Evolutionary conservation across 2,888 invertebrate species (phyloP), one percentile per base, ranked within the genome.

Genomic region (Oligia latruncula): DNA sequence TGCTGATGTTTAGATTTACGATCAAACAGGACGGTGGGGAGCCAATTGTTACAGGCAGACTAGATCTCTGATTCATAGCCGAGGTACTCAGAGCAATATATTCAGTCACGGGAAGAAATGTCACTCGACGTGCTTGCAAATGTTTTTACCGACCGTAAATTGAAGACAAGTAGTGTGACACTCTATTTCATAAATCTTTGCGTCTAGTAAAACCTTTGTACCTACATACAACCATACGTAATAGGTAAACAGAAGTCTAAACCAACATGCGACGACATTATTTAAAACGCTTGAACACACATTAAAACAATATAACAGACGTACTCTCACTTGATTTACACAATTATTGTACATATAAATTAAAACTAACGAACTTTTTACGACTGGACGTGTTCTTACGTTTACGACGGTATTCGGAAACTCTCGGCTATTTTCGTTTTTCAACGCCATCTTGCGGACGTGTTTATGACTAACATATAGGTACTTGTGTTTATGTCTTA

Each of bases 341-440:
- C 90, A 90, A 92, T 93, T 92, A 93, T 93, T 92, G 91, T 90
- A 85, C 85, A 81, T 92, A 93, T 95, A 95, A 95, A 95, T 94
- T 92, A 92, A 85, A 84, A 86, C 91, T 95, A 95, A 95, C 94
- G 94, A 95, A 94, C 91, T 89, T 88, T 95, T 95, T 95, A 95
- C 93, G 93, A 93, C 90, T 75, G 80, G 73, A 62, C 81, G 67
- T 89, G 85, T 88, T 87, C 85, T 85, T 86, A 76, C 83, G 76
- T 93, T 93, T 92, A 93, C 92, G 92, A 92, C 87, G 75, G 71
- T 86, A 80, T 87, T 89, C 82, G 81, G 80, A 78, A 82, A 83
- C 80, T 81, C 78, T 70, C 78, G 74, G 85, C 87, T 91, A 88
- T 90, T 89, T 90, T 89, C 68, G 74, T 87, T 83, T 81, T 77